Evolutionary conservation across 2,888 invertebrate genomes (phyloP).

Genomic region (Cryptocheilus praepositus): DNA sequence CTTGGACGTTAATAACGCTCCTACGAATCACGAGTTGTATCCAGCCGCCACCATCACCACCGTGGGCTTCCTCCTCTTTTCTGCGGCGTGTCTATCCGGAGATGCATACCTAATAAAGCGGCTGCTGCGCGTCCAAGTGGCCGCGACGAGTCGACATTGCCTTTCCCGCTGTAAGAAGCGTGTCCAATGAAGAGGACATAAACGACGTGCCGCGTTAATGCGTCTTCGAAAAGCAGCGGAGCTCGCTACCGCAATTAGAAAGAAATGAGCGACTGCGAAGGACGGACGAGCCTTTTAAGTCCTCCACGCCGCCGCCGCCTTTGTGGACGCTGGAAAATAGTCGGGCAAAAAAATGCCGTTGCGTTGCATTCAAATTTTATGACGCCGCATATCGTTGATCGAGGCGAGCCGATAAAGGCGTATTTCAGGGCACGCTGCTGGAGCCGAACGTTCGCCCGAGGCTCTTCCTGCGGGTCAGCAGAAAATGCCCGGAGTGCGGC

Average conservation of each 20-base stretch:
- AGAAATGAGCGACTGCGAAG: too few species aligned
- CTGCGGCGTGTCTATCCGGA: slow-evolving; percentile 45
- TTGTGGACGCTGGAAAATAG: neutral
- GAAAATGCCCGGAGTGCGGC: slow-evolving; percentile 40
- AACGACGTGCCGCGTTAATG: slow-evolving; percentile 16
- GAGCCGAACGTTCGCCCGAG: slow-evolving; percentile 4
- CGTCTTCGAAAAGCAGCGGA: slow-evolving; percentile 12
- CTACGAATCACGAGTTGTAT: slow-evolving; percentile 66
- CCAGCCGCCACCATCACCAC: slow-evolving; percentile 35
- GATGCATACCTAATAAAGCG: slow-evolving; percentile 71
- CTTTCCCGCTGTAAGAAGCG: slow-evolving; percentile 54
- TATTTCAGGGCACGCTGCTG: slow-evolving; percentile 1
- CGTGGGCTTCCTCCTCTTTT: slow-evolving; percentile 39
- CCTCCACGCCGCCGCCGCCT: too few species aligned
- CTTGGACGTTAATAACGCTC: slow-evolving; percentile 71
- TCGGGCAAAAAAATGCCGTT: neutral
- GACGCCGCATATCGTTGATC: too few species aligned
- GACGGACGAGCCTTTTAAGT: too few species aligned
- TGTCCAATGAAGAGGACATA: slow-evolving; percentile 26
- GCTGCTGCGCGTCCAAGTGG: slow-evolving; percentile 42
- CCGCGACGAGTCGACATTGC: slow-evolving; percentile 38
- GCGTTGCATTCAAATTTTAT: too few species aligned
- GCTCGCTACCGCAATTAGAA: neutral
- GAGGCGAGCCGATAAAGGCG: slow-evolving; percentile 1
- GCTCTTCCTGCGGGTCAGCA: slow-evolving; percentile 33